Evolutionary conservation across 2,797 vertebrate genomes (phyloP).

Genomic region (Spinibarbus caldwelli): DNA sequence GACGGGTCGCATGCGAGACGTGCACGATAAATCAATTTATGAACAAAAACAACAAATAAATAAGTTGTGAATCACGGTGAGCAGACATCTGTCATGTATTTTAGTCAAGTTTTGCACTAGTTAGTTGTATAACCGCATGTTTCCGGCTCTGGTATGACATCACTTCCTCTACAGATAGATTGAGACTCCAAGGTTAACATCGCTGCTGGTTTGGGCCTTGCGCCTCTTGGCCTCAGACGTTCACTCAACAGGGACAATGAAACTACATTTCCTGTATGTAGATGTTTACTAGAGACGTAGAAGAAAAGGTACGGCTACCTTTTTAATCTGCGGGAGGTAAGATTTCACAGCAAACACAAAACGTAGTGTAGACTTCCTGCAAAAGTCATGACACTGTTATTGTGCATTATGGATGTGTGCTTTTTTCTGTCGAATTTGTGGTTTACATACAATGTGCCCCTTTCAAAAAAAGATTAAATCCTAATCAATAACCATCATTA

Average conservation of each 20-base stretch:
- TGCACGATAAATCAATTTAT: constrained; percentile 35
- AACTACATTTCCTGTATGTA: constrained; percentile 3
- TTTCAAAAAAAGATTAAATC: constrained; percentile 67
- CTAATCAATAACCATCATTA: constrained; percentile 64
- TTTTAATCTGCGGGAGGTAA: constrained; percentile 27
- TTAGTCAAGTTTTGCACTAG: constrained; percentile 12
- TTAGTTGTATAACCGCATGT: constrained; percentile 8
- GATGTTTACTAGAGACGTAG: constrained; percentile 8
- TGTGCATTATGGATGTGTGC: constrained; percentile 61
- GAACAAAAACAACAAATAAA: constrained; percentile 36
- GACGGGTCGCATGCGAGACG: constrained; percentile 59
- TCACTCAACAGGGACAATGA: constrained; percentile 2
- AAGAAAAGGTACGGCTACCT: constrained; percentile 6
- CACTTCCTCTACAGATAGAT: constrained; percentile 12
- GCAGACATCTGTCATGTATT: constrained; percentile 5
- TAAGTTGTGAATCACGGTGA: constrained; percentile 36
- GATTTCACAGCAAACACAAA: constrained; percentile 35
- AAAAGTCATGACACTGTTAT: constrained; percentile 45
- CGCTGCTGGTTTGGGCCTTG: constrained; percentile 13
- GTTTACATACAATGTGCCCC: constrained; percentile 72
- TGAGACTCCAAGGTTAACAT: constrained; percentile 16
- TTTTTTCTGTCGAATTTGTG: constrained; percentile 63
- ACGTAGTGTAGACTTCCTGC: constrained; percentile 6
- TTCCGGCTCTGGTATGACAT: constrained; percentile 14
- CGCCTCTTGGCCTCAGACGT: background rate